A percentile compares a stretch with the other conserved stretches of the same genome.
phyloP scores from a whole-genome alignment of 2,113 vertebrate genomes.

The Crotophaga sulcirostris region DNA sequence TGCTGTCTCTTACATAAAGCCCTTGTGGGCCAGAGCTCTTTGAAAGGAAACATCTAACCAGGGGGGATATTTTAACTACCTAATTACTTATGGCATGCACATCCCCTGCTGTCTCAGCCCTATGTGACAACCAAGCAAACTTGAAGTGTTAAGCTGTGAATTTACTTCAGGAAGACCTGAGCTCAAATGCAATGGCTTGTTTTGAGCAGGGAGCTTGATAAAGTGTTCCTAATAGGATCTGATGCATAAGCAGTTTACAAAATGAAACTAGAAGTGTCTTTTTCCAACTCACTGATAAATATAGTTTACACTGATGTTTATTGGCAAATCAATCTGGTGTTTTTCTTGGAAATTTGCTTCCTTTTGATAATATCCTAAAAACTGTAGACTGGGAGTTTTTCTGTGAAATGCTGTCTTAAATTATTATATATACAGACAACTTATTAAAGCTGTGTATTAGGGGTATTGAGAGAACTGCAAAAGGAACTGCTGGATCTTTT shows the following conservation, averaged over 20 bases:
- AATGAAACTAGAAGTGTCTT: not conserved
- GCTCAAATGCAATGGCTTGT: not conserved
- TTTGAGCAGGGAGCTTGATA: not conserved
- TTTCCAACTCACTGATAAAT: not conserved
- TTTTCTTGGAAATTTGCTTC: not conserved
- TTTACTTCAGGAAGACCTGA: not conserved
- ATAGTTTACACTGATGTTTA: not conserved
- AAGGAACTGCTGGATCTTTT: not conserved
- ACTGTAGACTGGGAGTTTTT: not conserved
- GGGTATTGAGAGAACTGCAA: not conserved
- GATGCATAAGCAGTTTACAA: not conserved
- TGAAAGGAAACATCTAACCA: not conserved
- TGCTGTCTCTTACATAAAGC: not conserved
- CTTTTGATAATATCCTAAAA: not conserved
- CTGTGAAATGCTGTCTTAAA: not conserved
- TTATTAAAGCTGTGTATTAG: not conserved
- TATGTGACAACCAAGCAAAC: not conserved
- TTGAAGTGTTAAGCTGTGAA: not conserved
- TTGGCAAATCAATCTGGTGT: not conserved
- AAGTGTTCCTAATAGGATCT: not conserved
- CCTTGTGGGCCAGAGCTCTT: not conserved
- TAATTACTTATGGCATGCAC: not conserved
- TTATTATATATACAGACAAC: not conserved
- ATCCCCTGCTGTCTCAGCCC: not conserved
- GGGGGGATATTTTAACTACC: not conserved